Evolutionary conservation across 1,140 invertebrate genomes (phyloP).

Genomic region (Neodiprion virginianus): DNA sequence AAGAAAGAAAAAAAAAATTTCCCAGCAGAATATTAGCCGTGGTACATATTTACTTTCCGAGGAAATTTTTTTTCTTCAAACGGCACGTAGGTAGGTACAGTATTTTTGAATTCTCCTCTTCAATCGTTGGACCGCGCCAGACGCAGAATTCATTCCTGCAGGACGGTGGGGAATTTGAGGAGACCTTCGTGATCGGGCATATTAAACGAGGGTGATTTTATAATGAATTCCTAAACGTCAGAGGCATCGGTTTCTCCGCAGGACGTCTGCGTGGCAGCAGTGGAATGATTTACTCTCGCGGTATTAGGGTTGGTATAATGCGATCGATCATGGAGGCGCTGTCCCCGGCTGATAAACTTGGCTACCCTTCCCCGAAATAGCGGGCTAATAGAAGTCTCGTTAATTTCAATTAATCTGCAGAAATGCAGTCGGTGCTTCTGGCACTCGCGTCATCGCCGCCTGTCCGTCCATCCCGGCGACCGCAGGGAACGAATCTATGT

Average conservation of each 20-base stretch:
- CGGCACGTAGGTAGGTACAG: too few relatives aligned
- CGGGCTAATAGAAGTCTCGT: background rate
- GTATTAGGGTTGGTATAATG: background rate
- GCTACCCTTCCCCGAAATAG: background rate
- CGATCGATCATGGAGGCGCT: background rate
- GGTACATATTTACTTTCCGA: too few relatives aligned
- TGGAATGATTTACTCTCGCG: background rate
- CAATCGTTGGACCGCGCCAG: too few relatives aligned
- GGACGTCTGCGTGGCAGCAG: background rate
- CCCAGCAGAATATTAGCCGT: too few relatives aligned
- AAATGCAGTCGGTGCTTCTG: background rate
- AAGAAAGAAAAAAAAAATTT: too few relatives aligned
- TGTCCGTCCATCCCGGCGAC: too few relatives aligned
- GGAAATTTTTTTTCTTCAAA: too few relatives aligned
- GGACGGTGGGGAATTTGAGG: background rate
- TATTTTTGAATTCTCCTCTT: too few relatives aligned
- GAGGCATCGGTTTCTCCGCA: background rate
- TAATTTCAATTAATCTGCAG: conserved; percentile 4
- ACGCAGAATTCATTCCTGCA: background rate
- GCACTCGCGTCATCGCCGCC: background rate
- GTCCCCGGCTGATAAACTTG: background rate
- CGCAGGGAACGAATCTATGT: too few relatives aligned
- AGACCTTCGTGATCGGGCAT: too few relatives aligned
- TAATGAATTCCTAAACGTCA: background rate
- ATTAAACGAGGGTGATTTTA: background rate